Percentiles rank a stretch among this genome's conserved stretches.
These are phyloP conservation scores for Congeria kusceri DNA, from an alignment of 2,888 invertebrate genomes.

Conservation along the genomic window DNA sequence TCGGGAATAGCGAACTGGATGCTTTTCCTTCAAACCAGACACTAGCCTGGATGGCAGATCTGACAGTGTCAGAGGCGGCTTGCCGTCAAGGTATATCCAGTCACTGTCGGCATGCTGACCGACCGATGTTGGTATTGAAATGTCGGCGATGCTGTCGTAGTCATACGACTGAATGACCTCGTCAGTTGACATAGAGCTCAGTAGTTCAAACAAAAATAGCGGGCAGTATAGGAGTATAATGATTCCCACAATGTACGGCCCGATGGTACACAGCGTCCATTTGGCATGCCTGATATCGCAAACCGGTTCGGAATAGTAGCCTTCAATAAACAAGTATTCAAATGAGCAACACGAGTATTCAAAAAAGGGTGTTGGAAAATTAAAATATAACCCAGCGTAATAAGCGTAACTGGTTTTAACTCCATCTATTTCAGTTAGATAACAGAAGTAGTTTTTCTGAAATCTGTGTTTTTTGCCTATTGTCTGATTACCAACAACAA, in stretches of 20 bases:
- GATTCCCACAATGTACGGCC: slow-evolving; percentile 10
- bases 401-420: slow-evolving; percentile 3
- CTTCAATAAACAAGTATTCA: background rate
- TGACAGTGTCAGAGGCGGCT: background rate
- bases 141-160: background rate
- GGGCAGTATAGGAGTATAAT: slow-evolving; percentile 21
- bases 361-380: slow-evolving; percentile 14
- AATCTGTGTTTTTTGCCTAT: no score
- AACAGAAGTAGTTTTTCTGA: background rate
- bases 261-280: slow-evolving; percentile 8
- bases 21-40: background rate
- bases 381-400: slow-evolving; percentile 7
- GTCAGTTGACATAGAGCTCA: background rate
- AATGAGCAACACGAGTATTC: slow-evolving; percentile 14
- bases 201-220: slow-evolving; percentile 12
- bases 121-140: background rate
- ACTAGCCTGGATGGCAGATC: background rate
- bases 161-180: background rate
- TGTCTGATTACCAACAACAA: background rate
- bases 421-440: background rate
- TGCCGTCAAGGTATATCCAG: slow-evolving; percentile 20
- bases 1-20: background rate
- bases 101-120: background rate
- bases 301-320: background rate
- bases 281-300: background rate